A percentile compares a stretch with the other conserved stretches of the same genome.
These are phyloP conservation scores for Callospermophilus lateralis DNA, from an alignment of 2,113 vertebrate genomes.

Conservation along the genomic window DNA sequence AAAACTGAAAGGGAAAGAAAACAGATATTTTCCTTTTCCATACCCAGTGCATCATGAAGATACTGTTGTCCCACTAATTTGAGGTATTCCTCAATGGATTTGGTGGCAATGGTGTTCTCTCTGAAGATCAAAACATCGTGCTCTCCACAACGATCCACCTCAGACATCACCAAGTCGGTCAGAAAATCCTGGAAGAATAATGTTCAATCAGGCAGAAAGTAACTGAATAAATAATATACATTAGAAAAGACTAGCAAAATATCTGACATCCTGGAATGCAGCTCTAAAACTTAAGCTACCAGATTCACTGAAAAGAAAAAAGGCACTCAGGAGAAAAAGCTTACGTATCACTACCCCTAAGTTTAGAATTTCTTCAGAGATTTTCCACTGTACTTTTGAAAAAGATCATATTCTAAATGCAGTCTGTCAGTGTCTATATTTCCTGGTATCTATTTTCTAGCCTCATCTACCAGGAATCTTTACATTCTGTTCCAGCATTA, in stretches of 20 bases:
- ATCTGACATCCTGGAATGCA: not conserved
- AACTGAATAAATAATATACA: slow-evolving; percentile 47
- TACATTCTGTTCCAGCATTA: not conserved
- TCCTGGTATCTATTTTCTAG: not conserved
- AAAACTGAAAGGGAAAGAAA: slow-evolving; percentile 13
- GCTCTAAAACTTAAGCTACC: slow-evolving; percentile 51
- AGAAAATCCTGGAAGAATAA: slow-evolving; percentile 94
- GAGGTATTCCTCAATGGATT: slow-evolving; percentile 98
- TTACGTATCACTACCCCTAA: not conserved
- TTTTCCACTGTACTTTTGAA: not conserved
- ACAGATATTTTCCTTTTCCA: slow-evolving; percentile 68
- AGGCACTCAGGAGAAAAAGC: not conserved
- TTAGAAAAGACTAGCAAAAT: slow-evolving; percentile 3
- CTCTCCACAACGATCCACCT: slow-evolving; percentile 97
- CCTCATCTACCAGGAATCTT: not conserved
- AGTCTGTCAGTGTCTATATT: not conserved
- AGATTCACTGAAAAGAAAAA: not conserved
- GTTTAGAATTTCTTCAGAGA: slow-evolving; percentile 40
- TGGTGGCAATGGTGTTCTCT: slow-evolving; percentile 98
- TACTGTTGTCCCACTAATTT: slow-evolving; percentile 98
- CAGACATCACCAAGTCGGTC: slow-evolving; percentile 97
- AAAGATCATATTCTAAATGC: not conserved
- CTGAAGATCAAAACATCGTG: slow-evolving; percentile 98
- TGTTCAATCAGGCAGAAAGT: slow-evolving; percentile 72
- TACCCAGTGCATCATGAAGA: slow-evolving; percentile 97